Evolutionary conservation across 2,888 invertebrate genomes (phyloP).

Genomic region (Clepsis dumicolana): DNA sequence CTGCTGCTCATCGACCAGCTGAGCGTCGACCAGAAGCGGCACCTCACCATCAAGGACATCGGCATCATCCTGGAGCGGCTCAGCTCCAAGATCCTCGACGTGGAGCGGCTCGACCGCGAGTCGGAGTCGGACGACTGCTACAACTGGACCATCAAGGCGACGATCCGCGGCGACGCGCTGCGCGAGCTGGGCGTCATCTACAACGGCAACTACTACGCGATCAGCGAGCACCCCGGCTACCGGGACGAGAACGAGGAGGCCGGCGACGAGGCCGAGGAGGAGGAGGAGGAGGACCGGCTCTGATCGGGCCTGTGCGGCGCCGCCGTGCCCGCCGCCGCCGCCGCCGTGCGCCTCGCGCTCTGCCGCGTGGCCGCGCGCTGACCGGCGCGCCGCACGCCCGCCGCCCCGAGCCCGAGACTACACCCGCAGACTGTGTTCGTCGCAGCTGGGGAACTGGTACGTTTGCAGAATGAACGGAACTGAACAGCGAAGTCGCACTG

Average conservation of each 20-base stretch:
- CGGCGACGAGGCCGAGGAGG: constrained; percentile 93
- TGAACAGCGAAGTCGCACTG: constrained; percentile 14
- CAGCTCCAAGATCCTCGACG: constrained; percentile 97
- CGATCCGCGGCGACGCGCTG: constrained; percentile 95
- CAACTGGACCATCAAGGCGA: constrained; percentile 98
- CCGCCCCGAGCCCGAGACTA: constrained; percentile 37
- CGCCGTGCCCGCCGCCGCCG: constrained; percentile 78
- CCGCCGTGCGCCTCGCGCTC: constrained; percentile 75
- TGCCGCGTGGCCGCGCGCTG: constrained; percentile 75
- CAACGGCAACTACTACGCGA: constrained; percentile 97
- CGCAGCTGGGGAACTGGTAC: constrained; percentile 7
- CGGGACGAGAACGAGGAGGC: constrained; percentile 95
- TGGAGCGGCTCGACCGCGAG: constrained; percentile 96
- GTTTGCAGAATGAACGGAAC: constrained; percentile 10
- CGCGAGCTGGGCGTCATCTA: constrained; percentile 97
- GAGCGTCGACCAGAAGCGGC: constrained; percentile 96
- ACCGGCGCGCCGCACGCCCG: constrained; percentile 47
- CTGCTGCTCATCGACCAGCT: constrained; percentile 96
- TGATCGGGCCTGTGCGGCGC: constrained; percentile 86
- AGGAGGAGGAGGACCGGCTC: constrained; percentile 91
- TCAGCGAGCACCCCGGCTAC: constrained; percentile 97
- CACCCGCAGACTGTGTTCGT: constrained; percentile 11
- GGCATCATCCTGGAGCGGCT: constrained; percentile 97
- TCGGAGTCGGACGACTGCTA: constrained; percentile 97
- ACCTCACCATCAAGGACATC: constrained; percentile 97